Evolutionary conservation across 1,140 invertebrate species (phyloP).

Genomic region (Macrobrachium nipponense): DNA sequence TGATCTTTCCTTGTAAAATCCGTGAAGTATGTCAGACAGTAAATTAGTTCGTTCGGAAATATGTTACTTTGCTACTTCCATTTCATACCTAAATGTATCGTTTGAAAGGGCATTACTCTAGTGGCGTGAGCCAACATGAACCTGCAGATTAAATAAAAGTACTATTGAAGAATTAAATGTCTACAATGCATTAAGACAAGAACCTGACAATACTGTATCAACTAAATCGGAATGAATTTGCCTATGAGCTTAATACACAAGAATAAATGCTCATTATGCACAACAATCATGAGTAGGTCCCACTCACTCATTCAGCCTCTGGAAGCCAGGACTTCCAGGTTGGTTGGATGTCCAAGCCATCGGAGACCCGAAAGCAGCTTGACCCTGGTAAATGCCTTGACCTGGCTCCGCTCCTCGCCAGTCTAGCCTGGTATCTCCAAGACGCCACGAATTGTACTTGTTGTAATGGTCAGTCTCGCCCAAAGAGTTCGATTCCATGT

Average conservation of each 20-base stretch:
- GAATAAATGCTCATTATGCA: too few relatives aligned
- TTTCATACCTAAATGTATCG: too few relatives aligned
- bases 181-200: neutral
- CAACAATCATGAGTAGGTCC: neutral
- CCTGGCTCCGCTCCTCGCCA: conserved; percentile 69
- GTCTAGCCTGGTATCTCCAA: conserved; percentile 69
- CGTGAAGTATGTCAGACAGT: too few relatives aligned
- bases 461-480: conserved; percentile 66
- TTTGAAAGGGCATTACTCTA: too few relatives aligned
- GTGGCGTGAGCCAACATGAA: too few relatives aligned
- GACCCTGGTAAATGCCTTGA: conserved; percentile 68
- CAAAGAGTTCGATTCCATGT: conserved; percentile 66
- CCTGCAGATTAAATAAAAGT: too few relatives aligned
- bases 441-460: conserved; percentile 69
- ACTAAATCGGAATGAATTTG: too few relatives aligned
- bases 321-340: conserved; percentile 66
- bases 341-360: conserved; percentile 70
- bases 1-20: too few relatives aligned
- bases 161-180: too few relatives aligned
- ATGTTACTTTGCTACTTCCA: too few relatives aligned
- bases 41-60: too few relatives aligned
- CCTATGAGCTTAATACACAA: too few relatives aligned
- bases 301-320: conserved; percentile 66
- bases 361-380: conserved; percentile 68
- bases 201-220: neutral